Percentiles rank a stretch among this genome's conserved stretches.
phyloP scores from a whole-genome alignment of 2,113 vertebrate species.

The Antigone vipio region DNA sequence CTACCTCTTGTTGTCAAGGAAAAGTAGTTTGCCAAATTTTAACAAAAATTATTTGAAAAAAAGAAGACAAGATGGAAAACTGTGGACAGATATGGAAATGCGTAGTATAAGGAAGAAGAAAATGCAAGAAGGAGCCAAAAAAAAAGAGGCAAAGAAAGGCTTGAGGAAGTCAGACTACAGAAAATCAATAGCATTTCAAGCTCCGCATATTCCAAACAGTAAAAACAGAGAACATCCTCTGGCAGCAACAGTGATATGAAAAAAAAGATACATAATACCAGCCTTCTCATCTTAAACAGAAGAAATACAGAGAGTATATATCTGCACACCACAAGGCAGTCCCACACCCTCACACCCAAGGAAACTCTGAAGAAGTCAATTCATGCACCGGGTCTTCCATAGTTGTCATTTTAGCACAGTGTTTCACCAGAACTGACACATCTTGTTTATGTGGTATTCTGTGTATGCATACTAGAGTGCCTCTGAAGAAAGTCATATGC shows the following conservation, averaged over 20 bases:
- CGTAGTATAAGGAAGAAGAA: not conserved
- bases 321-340: not conserved
- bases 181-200: not conserved
- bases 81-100: not conserved
- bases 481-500: not conserved
- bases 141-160: not conserved
- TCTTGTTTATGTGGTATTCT: not conserved
- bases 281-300: not conserved
- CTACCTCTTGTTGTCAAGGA: not conserved
- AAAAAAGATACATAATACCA: not conserved
- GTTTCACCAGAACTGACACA: not conserved
- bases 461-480: fast-evolving
- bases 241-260: not conserved
- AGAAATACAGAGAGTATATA: not conserved
- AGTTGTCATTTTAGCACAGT: not conserved
- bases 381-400: fast-evolving
- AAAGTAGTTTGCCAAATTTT: not conserved
- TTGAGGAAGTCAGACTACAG: not conserved
- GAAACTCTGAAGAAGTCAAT: not conserved
- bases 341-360: not conserved
- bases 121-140: not conserved
- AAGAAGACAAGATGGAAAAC: not conserved
- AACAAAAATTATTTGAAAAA: not conserved
- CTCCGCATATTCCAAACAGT: not conserved
- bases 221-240: not conserved